Base-by-base conservation (phyloP, 2,888 invertebrate species). In the Plutella xylostella region DNA sequence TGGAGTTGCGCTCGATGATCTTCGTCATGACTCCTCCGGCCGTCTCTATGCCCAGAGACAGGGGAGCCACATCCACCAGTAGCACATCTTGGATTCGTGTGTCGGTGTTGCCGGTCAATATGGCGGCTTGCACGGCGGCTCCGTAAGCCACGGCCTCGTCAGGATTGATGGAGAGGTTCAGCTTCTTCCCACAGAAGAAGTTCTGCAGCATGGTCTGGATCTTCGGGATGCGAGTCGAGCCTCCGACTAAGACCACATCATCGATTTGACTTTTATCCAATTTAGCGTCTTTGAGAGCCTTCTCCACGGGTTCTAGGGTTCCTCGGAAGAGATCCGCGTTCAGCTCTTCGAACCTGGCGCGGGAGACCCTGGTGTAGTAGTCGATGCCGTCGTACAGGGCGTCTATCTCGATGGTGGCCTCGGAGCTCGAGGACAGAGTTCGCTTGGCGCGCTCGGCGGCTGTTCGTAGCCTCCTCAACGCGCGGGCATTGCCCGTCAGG, bases 1-100 rank as follows among this genome's bases (percentile, higher is more conserved):
- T 85, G 12, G 84, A 74, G 69, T 91, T 92, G 55, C 92, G 83
- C 56, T 92, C 90, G 48, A 92, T 84, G 46, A 93, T 87, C 60
- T 90, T 91, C 2, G 88, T 86, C 92, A 93, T 92, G 1, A 92
- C 91, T n/a, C 92, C 91, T n/a, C 91, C 92, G 15, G 91, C 91
- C 0, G 91, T 92, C 68, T 94, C 93, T 48, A 92, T 91, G 28
- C 91, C 91, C 40, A 92, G 78, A 0, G 91, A 91, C 17, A 92
- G 72, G 49, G 86, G 86, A 4, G 87, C 79, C 19, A 88, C 87
- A 54, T 89, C 89, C 9, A 89, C 86, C n/a, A 55, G 86, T 67
- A 79, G 44, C 61, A 84, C 78, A 51, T 90, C 93, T 64, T 92
- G 91, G 55, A 94, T 92, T 72, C 85, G 87, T 4, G 88, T 82